Evolutionary conservation across 2,113 vertebrate species (phyloP).

Genomic region (Himantopus leucocephalus): DNA sequence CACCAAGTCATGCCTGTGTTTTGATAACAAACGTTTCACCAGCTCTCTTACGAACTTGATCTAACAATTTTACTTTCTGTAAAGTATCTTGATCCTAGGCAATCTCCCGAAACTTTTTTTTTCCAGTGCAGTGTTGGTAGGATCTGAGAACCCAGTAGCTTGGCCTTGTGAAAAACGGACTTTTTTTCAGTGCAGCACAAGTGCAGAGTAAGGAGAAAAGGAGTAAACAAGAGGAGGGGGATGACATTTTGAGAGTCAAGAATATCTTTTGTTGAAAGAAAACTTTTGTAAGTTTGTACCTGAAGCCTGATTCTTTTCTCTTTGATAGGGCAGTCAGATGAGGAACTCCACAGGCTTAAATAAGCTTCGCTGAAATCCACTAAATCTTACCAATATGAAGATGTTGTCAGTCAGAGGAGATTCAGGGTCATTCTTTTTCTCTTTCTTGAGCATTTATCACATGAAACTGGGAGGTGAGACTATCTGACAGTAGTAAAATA

Average conservation of each 20-base stretch:
- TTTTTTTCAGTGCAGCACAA: neutral
- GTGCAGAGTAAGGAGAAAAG: neutral
- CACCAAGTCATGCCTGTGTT: neutral
- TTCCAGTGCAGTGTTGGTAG: neutral
- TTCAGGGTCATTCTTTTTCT: neutral
- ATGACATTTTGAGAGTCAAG: neutral
- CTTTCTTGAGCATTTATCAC: neutral
- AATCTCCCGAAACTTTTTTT: neutral
- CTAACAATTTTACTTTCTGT: neutral
- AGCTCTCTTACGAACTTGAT: neutral
- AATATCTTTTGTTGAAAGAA: neutral
- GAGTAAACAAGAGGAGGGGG: neutral
- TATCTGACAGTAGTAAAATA: neutral
- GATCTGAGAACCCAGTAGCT: neutral
- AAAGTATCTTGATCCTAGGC: neutral
- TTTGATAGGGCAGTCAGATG: neutral
- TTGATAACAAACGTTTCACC: neutral
- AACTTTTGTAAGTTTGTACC: neutral
- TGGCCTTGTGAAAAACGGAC: neutral
- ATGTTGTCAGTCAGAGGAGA: neutral
- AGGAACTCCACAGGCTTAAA: neutral
- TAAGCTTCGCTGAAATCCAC: neutral
- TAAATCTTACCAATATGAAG: neutral
- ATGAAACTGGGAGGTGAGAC: neutral
- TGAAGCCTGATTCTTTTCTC: neutral